Base-by-base conservation (phyloP, 1,140 invertebrate species). In the Leptopilina boulardi region DNA sequence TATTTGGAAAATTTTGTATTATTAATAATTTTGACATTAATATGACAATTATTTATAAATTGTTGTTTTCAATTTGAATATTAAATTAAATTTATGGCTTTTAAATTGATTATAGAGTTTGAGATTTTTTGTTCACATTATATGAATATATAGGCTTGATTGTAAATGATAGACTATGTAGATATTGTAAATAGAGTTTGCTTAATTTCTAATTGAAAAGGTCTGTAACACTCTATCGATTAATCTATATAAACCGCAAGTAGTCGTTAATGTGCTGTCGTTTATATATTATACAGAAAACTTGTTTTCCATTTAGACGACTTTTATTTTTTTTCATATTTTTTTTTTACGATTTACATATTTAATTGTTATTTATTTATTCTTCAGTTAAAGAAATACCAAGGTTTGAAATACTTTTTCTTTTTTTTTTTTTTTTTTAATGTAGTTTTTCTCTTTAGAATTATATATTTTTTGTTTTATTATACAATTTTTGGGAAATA, bases 341-440 rank as follows among this genome's bases (percentile, higher is more conserved):
- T 15, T n/a, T 44, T 4, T 15, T 15, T 15, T 15, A n/a, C 3
- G 34, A 38, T 15, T 3, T 44, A 15, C 15, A 44, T 11, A 6
- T 38, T 44, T 44, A 10, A 42, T 42, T 42, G 2, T 13, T 42
- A 42, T 42, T 38, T 42, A 30, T 30, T 30, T 5, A 30, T 30
- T 30, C 26, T 30, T 30, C 26, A 30, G 26, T 30, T 30, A 30
- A 30, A 30, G 26, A 30, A 30, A 30, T 30, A 30, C 5, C 26
- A 30, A 30, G 26, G 26, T 30, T 30, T n/a, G 10, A 73, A 73
- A 42, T 38, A 26, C 8, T 21, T 21, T 18, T 59, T n/a, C 71
- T 41, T 59, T 74, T 11, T 78, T n/a, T n/a, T n/a, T 81, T 82
- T 80, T 70, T 78, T 83, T 91, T 92, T 47, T 91, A 97, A 96